Evolutionary conservation across 2,797 vertebrate genomes (phyloP).

Genomic region (Echiichthys vipera): DNA sequence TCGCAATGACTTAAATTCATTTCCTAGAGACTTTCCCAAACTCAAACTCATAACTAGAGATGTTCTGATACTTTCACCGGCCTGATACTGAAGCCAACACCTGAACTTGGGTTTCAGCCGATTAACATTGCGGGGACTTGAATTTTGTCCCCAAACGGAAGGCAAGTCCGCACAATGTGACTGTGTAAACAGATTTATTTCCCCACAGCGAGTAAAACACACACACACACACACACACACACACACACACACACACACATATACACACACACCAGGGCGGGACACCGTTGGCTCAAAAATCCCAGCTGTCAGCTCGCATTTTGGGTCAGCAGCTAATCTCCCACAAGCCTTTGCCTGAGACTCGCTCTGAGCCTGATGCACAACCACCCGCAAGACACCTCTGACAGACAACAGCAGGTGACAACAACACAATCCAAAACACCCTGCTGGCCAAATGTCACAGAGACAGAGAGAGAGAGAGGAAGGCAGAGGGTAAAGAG

Average conservation of each 20-base stretch:
- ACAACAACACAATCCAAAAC: constrained; percentile 46
- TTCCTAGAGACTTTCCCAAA: too few relatives aligned
- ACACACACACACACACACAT: constrained; percentile 8
- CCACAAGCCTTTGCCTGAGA: constrained; percentile 50
- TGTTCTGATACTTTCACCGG: too few relatives aligned
- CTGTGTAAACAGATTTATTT: neutral
- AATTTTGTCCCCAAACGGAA: neutral
- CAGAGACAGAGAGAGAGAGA: neutral
- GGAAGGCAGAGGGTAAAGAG: neutral
- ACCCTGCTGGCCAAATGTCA: constrained; percentile 45
- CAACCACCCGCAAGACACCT: constrained; percentile 44
- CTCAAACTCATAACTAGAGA: too few relatives aligned
- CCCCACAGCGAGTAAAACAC: neutral
- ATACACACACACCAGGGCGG: neutral
- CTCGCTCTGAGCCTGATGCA: constrained; percentile 38
- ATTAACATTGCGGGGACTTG: neutral
- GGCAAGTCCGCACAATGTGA: neutral
- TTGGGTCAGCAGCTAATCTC: constrained; percentile 63
- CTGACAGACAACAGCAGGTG: constrained; percentile 74
- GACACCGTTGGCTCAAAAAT: constrained; percentile 16
- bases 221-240: constrained; percentile 4
- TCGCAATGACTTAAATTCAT: too few relatives aligned
- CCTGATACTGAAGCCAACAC: too few relatives aligned
- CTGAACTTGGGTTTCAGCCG: too few relatives aligned
- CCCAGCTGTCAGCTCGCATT: constrained; percentile 66